Base-by-base conservation (phyloP, 2,888 invertebrate genomes). In the Idaea biselata region DNA sequence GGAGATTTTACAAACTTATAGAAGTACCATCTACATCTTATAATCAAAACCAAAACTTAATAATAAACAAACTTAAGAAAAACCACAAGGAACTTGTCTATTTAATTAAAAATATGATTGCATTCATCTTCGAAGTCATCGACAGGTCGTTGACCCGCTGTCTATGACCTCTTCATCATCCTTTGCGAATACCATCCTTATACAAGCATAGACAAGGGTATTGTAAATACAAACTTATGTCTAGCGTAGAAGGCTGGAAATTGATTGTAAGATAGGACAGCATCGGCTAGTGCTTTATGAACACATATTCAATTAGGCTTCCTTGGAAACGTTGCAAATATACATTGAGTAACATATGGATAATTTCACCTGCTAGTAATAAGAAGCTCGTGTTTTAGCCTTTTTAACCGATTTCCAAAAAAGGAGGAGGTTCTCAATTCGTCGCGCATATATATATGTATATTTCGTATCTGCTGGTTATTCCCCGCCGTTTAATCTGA, bases 221-320 rank as follows among this genome's bases (percentile, higher is more conserved):
- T 44, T 0, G 11, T 5, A 68, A 64, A 73, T 65, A 44, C 31
- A 58, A 65, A 69, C 74, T 69, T 78, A 67, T 65, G 0, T 0
- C 0, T 53, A 53, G 44, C 57, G 1, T 14, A 68, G 74, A 84
- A 64, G 72, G 79, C 68, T 66, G 55, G 74, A 61, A 76, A 63
- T 82, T 53, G 68, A 59, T 63, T 75, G 71, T 3, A 25, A 25
- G 25, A 25, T 25, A 5, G 8, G 53, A 57, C 60, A 75, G 75
- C 79, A 81, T 83, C 78, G 82, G 79, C 80, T 77, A 77, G 69
- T 70, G 76, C 73, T 78, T 82, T 79, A 80, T 78, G 77, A 77
- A 74, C 77, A 75, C 74, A 79, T 75, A 80, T 84, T 83, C 81
- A 86, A 86, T 86, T 86, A 86, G 73, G 76, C 76, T 78, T 81